Conservation (phyloP, 2,888 invertebrate species). For the Zaprionus obscuricornis region DNA sequence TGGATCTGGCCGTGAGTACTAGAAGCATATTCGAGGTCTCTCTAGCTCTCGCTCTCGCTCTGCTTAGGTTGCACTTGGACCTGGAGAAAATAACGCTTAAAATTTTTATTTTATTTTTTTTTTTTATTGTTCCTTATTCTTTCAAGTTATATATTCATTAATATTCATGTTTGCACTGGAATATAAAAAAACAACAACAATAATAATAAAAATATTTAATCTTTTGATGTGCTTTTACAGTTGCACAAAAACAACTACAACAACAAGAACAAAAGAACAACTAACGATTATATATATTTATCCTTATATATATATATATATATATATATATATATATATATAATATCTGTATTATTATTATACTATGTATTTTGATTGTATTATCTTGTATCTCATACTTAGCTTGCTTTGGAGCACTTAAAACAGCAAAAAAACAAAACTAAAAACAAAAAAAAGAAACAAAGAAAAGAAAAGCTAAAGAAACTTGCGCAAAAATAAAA, state of each 20-base stretch:
- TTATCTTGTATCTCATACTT: constrained; percentile 83
- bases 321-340: constrained; percentile 33
- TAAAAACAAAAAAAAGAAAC: constrained; percentile 36
- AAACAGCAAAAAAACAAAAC: constrained; percentile 73
- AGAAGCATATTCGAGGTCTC: too few relatives aligned
- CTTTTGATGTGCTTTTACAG: constrained; percentile 34
- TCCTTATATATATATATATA: constrained; percentile 17
- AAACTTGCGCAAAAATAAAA: constrained; percentile 58
- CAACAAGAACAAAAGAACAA: constrained; percentile 18
- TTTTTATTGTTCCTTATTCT: too few relatives aligned
- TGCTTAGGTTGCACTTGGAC: too few relatives aligned
- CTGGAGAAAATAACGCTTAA: too few relatives aligned
- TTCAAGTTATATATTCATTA: background rate
- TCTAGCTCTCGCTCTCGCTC: too few relatives aligned
- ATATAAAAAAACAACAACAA: constrained; percentile 12
- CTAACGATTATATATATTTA: constrained; percentile 19
- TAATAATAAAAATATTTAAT: constrained; percentile 5
- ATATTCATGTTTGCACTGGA: constrained; percentile 6
- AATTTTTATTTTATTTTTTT: too few relatives aligned
- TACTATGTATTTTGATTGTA: constrained; percentile 78
- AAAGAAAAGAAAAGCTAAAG: constrained; percentile 53
- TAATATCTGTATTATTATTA: constrained; percentile 48
- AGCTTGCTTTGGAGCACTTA: constrained; percentile 84
- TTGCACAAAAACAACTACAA: constrained; percentile 28
- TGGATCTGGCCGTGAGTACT: too few relatives aligned